Evolutionary conservation across 2,113 vertebrate species (phyloP).

Genomic region (Pedionomus torquatus): DNA sequence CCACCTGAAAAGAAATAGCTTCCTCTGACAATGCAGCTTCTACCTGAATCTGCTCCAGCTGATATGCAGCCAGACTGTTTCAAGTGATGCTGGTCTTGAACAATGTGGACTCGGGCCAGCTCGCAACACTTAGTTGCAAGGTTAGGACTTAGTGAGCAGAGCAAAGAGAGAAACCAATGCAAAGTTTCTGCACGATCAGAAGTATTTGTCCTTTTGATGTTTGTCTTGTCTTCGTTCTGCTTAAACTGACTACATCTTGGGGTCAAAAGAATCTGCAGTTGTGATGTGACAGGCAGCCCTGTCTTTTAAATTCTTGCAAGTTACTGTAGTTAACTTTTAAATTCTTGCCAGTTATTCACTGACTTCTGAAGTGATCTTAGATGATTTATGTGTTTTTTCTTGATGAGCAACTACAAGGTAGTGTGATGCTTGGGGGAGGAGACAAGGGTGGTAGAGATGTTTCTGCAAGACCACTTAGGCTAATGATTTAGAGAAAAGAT

Average conservation of each 20-base stretch:
- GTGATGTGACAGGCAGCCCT: neutral
- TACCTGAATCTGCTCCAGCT: conserved; percentile 16
- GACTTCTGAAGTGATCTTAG: neutral
- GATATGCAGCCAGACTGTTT: neutral
- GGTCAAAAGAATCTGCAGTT: neutral
- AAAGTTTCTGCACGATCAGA: neutral
- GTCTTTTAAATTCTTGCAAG: neutral
- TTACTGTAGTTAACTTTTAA: neutral
- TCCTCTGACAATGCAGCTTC: conserved; percentile 14
- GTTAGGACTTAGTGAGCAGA: neutral
- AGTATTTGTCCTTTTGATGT: neutral
- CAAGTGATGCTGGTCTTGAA: neutral
- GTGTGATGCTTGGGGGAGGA: neutral
- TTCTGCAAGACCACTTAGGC: neutral
- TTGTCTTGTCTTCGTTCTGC: neutral
- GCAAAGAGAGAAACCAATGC: neutral
- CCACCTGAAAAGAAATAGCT: neutral
- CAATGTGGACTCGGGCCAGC: neutral
- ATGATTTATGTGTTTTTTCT: neutral
- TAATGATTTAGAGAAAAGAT: neutral
- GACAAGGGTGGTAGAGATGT: neutral
- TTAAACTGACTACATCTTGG: neutral
- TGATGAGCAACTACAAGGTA: neutral
- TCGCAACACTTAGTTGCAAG: neutral
- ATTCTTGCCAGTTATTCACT: neutral